phyloP scores from a whole-genome alignment of 2,888 invertebrate species.

The Sesia bembeciformis region DNA sequence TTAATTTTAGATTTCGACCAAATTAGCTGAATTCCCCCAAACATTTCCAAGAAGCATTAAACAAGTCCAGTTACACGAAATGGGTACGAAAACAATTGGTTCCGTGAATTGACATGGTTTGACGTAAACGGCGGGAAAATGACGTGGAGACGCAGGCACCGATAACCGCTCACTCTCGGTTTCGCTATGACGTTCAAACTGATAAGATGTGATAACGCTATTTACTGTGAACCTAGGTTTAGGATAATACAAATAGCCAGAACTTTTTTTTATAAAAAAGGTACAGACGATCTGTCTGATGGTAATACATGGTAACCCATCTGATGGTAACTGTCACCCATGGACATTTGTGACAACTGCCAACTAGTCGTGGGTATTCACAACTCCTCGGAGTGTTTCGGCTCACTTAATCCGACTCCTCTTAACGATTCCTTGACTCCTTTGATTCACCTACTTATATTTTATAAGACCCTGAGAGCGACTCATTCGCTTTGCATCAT shows the following conservation, averaged over 20 bases:
- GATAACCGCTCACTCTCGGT: slow-evolving; percentile 48
- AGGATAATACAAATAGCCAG: slow-evolving; percentile 11
- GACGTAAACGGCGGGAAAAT: slow-evolving; percentile 24
- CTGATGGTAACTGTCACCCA: no score
- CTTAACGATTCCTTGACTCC: no score
- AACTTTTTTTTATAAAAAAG: slow-evolving; percentile 1
- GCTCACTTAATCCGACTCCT: no score
- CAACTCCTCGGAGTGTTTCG: no score
- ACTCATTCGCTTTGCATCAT: no score
- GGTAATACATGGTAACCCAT: no score
- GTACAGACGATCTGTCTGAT: slow-evolving; percentile 1
- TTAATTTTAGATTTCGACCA: background rate
- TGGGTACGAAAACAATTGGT: background rate
- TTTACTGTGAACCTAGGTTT: slow-evolving; percentile 7
- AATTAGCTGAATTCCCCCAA: background rate
- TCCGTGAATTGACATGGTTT: slow-evolving; percentile 9
- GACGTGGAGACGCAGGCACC: slow-evolving; percentile 37
- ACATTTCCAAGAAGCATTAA: background rate
- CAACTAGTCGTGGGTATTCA: no score
- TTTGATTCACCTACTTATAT: no score
- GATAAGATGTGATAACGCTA: slow-evolving; percentile 42
- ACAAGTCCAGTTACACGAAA: background rate
- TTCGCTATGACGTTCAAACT: slow-evolving; percentile 38
- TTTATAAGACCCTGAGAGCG: no score
- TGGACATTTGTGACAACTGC: no score